Percentiles rank a stretch among this genome's conserved stretches.
phyloP scores from a whole-genome alignment of 2,797 vertebrate genomes.

The Danio kyathit region DNA sequence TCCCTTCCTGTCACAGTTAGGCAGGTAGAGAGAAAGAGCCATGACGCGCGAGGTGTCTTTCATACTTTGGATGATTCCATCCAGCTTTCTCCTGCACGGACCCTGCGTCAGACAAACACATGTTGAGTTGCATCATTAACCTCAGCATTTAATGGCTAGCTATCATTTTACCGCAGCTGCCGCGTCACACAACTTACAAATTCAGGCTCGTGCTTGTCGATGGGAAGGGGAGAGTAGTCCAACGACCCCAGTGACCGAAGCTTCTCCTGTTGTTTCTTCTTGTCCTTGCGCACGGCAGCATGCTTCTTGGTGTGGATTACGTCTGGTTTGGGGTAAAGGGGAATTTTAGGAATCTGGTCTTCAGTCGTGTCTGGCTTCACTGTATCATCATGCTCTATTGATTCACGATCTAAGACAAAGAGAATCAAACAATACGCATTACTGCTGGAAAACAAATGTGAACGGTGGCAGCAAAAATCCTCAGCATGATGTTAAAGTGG shows the following conservation, averaged over 20 bases:
- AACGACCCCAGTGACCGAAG: slow-evolving; percentile 82
- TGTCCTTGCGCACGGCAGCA: slow-evolving; percentile 89
- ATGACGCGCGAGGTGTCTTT: slow-evolving; percentile 93
- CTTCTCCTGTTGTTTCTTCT: slow-evolving; percentile 85
- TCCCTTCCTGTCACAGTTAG: slow-evolving; percentile 97
- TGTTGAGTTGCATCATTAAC: slow-evolving; percentile 2
- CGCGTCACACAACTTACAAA: slow-evolving; percentile 81
- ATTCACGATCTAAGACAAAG: slow-evolving; percentile 85
- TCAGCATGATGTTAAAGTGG: not conserved
- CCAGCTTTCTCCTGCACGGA: slow-evolving; percentile 95
- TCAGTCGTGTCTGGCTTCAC: slow-evolving; percentile 88
- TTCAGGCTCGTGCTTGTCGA: slow-evolving; percentile 93
- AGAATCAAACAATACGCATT: slow-evolving; percentile 21
- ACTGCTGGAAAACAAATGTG: not conserved
- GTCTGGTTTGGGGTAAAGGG: slow-evolving; percentile 82
- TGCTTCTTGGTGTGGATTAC: slow-evolving; percentile 90
- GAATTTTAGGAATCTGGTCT: slow-evolving; percentile 87
- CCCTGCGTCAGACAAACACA: slow-evolving; percentile 77
- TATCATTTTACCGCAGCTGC: slow-evolving; percentile 1
- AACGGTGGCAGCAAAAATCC: too few relatives aligned
- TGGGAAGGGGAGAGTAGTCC: slow-evolving; percentile 87
- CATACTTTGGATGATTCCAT: slow-evolving; percentile 93
- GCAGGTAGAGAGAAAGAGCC: slow-evolving; percentile 90
- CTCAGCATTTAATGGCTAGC: slow-evolving; percentile 27
- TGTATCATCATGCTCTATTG: slow-evolving; percentile 88